Base-by-base conservation (phyloP, 2,888 invertebrate species). In the Chrysina gloriosa region DNA sequence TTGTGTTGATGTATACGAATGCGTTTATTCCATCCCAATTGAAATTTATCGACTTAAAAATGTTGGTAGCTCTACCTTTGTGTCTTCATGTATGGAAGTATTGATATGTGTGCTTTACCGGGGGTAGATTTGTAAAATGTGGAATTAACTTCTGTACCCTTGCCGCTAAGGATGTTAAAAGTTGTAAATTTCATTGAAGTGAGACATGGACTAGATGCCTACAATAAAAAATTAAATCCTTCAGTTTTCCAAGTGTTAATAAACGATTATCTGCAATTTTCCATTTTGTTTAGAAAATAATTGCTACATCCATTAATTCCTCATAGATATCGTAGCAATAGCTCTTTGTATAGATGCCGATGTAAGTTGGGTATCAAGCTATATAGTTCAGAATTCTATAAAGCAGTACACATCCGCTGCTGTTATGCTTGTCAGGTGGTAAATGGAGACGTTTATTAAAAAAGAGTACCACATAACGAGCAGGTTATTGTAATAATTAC, bases 11-110 rank as follows among this genome's bases (percentile, higher is more conserved):
- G 27, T 25, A 27, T 14, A 19, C 29, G 29, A 4, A 39, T 23
- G 25, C 39, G 39, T 27, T 61, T 61, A 29, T 42, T 42, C 25
- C 29, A 19, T 27, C 42, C 14, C 27, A 16, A 42, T 42, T 2
- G 27, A n/a, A 42, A 42, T 61, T 61, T 42, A 36, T 42, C 16
- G 27, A 14, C 14, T 45, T 16, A 45, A 16, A 45, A 45, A 45
- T 45, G 21, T 45, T 2, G 21, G 21, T n/a, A n/a, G n/a, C n/a
- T n/a, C n/a, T n/a, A n/a, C n/a, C n/a, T 45, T 45, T 16, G 1
- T 45, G 21, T 16, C 21, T 45, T 21, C 21, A 14, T 52, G 31
- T 31, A 29, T 31, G 31, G 31, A 52, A 52, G 31, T 52, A 52
- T 19, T 52, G 52, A 52, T 31, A 31, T 34, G 19, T 52, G 19